Base-by-base conservation (phyloP, 2,888 invertebrate species). In the Melipona beecheii region DNA sequence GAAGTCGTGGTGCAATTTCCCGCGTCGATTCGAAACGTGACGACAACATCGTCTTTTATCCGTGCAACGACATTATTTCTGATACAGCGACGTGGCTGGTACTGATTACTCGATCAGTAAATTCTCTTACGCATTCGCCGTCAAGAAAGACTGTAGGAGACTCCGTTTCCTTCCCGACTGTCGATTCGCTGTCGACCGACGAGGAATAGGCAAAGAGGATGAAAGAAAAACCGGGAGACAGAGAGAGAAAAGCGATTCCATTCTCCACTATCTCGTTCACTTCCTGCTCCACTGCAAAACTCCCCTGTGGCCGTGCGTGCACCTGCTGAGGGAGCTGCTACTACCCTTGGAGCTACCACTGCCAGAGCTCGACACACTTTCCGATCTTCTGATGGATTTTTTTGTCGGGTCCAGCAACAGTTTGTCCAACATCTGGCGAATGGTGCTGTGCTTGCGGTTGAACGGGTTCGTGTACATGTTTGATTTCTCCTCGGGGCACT, bases 391-490 rank as follows among this genome's bases (percentile, higher is more conserved):
- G 66, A 94, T 93, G 4, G 93, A 90, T 54, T 89, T 92, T 78
- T 89, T 93, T 52, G 91, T 91, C n/a, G 95, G 95, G 77, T 95
- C 95, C 87, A 96, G 95, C 83, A 97, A 94, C 82, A 43, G 43
- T 43, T 96, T 95, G 92, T 97, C 97, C 90, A 97, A 94, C 91
- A 96, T 95, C 92, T 96, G 96, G 90, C 96, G 95, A 92, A 97
- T 95, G 78, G 96, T 96, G 24, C 96, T 96, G 93, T 97, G 97
- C 90, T 96, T 97, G 88, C 97, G 95, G 88, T 96, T 96, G 92
- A 97, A 96, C 76, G 96, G 96, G 93, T 97, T 97, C 83, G 96
- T 96, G 91, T 96, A 96, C 97, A 96, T 96, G 89, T 95, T 52
- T 24, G 60, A 15, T n/a, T 9, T 1, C 17, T 24, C 13, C 54